Evolutionary conservation across 1,140 invertebrate species (phyloP).

Genomic region (Diploscapter pachys): DNA sequence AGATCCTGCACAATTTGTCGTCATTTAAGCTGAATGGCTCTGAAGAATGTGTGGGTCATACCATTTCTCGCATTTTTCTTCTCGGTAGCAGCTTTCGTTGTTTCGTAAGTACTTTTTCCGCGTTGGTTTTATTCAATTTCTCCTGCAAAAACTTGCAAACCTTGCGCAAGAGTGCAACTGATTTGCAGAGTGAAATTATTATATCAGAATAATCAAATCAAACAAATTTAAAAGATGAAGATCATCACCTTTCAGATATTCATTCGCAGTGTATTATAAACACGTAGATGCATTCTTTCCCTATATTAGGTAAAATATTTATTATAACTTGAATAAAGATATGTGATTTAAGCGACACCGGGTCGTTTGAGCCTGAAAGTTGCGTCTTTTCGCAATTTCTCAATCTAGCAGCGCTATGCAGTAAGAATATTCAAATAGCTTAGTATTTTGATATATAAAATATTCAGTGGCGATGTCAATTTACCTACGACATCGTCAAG

Average conservation of each 20-base stretch:
- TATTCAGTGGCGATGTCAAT: constrained; percentile 43
- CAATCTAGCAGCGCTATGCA: constrained; percentile 59
- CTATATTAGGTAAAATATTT: constrained; percentile 52
- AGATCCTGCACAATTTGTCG: too few species aligned
- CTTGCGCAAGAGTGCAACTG: too few species aligned
- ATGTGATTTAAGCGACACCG: constrained; percentile 59
- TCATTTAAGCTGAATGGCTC: too few species aligned
- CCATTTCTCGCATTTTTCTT: constrained; percentile 46
- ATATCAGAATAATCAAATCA: too few species aligned
- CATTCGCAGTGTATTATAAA: constrained; percentile 47
- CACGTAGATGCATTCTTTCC: constrained; percentile 56
- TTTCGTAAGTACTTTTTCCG: constrained; percentile 38
- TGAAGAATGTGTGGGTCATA: constrained; percentile 44
- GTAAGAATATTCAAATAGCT: constrained; percentile 46
- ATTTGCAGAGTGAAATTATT: too few species aligned
- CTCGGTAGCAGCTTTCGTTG: constrained; percentile 42
- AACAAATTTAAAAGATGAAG: background rate
- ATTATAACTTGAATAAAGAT: background rate
- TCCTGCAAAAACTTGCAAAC: too few species aligned
- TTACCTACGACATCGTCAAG: constrained; percentile 49
- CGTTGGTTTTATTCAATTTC: too few species aligned
- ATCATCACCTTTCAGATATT: constrained; percentile 44
- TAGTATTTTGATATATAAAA: background rate
- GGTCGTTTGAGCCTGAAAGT: constrained; percentile 61
- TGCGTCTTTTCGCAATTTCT: constrained; percentile 62